These are phyloP conservation scores for Rotaria magnacalcarata DNA, from an alignment of 2,888 invertebrate genomes.

Conservation along the genomic window DNA sequence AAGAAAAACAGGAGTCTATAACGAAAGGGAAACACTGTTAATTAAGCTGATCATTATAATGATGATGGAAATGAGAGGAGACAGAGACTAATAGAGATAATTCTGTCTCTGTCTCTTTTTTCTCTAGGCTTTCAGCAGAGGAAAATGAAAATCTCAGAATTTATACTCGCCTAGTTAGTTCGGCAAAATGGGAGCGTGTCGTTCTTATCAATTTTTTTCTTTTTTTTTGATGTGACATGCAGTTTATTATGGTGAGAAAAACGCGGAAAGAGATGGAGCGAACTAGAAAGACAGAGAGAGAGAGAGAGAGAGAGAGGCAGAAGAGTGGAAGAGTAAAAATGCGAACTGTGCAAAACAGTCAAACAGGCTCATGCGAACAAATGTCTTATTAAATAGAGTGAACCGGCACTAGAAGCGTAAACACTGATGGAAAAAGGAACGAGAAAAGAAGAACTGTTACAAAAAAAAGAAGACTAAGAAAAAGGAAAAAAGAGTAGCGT, in stretches of 20 bases:
- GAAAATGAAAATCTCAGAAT: constrained; percentile 3
- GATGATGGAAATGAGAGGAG: not conserved
- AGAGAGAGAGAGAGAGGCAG: not conserved
- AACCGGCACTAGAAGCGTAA: not conserved
- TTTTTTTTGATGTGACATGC: not conserved
- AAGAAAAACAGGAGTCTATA: not conserved
- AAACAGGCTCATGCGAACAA: constrained; percentile 13
- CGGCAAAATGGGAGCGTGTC: not conserved
- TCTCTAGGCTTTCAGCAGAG: not conserved
- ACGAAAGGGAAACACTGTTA: not conserved
- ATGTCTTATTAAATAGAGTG: constrained; percentile 22
- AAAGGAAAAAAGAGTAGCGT: not conserved
- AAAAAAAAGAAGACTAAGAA: not conserved
- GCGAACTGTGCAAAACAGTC: not conserved
- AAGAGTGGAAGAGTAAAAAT: not conserved
- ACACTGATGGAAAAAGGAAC: not conserved
- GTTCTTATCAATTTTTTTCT: not conserved
- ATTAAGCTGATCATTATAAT: not conserved
- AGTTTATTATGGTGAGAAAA: not conserved
- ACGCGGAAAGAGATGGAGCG: not conserved
- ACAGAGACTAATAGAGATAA: not conserved
- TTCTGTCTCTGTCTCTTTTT: not conserved
- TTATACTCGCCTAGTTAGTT: not conserved
- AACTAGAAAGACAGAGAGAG: not conserved
- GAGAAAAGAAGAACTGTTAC: not conserved